Base-by-base conservation (phyloP, 2,113 vertebrate species). In the Cygnus buccinator region DNA sequence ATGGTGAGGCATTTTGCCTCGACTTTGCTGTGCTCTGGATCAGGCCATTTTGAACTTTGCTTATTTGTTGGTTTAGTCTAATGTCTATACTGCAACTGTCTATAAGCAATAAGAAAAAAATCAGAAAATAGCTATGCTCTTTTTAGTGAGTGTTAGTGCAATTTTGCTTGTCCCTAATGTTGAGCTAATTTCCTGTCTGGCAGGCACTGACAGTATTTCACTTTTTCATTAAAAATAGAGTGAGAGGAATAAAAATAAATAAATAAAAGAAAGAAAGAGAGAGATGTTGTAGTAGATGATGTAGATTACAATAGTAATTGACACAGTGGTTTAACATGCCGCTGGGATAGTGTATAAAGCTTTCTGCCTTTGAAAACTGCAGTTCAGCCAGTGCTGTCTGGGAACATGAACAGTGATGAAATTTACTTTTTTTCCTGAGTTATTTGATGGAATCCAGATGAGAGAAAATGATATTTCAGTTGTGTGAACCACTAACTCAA, bases 161-260 rank as follows among this genome's bases (percentile, higher is more conserved):
- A 35, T 87, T 96, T 92, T 95, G 75, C 88, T 95, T 89, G 66
- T 96, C 67, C 75, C 94, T 97, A 97, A 75, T 71, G 79, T 95
- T 66, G n/a, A 92, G 72, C 78, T 97, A 84, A 96, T 98, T 97
- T 97, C 73, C 76, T 93, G 89, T 95, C 84, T 90, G 73, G 35
- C 48, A 92, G 54, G 25, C 70, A 44, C 22, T 59, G 87, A 54
- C 77, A 92, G 25, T 96, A 93, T 96, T 96, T 97, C 73, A 84
- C 54, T 84, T 90, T 90, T 97, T 91, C 87, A 91, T 92, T 96
- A 81, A 71, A 80, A 92, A 58, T 15, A 82, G 33, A 4, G 15
- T 6, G 37, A 41, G 14, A 71, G 17, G 58, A 11, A 55, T 0
- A 3, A 13, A 11, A 16, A 1, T 5, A 63, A 9, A 61, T 0